These are phyloP conservation scores for Malacoraja senta DNA, from an alignment of 2,797 vertebrate genomes.

Conservation along the genomic window DNA sequence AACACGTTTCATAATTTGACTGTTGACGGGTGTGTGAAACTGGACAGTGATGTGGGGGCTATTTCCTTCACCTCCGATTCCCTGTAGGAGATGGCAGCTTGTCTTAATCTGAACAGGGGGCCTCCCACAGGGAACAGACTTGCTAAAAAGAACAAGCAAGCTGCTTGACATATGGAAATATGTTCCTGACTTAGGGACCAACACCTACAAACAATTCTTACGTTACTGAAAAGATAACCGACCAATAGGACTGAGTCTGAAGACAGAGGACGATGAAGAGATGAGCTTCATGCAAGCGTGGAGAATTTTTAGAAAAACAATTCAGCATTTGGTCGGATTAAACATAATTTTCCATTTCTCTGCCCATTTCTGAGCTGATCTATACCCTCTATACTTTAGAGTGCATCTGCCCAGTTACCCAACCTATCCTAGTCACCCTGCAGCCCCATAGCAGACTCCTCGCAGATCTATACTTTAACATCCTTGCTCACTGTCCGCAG, in stretches of 20 bases:
- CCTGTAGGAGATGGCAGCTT: not conserved
- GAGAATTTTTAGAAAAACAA: not conserved
- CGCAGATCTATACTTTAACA: no score
- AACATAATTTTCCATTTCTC: no score
- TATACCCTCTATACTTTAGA: no score
- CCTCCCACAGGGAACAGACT: not conserved
- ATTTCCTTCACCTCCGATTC: not conserved
- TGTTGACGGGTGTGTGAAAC: not conserved
- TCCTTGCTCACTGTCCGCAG: no score
- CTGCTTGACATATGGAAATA: not conserved
- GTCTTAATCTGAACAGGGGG: not conserved
- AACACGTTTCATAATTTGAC: not conserved
- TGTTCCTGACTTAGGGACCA: not conserved
- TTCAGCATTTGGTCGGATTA: not conserved
- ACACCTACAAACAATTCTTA: not conserved
- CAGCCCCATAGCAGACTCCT: no score
- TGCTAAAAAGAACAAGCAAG: not conserved
- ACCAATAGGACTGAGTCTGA: not conserved
- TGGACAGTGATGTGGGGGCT: not conserved
- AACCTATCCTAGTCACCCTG: no score
- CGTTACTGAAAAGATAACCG: not conserved
- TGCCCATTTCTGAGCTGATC: no score
- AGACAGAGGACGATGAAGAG: not conserved
- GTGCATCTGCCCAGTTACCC: no score
- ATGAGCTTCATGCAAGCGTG: not conserved